Evolutionary conservation across 2,113 vertebrate genomes (phyloP), one percentile per base, ranked within the genome.

Genomic region (Podarcis muralis): DNA sequence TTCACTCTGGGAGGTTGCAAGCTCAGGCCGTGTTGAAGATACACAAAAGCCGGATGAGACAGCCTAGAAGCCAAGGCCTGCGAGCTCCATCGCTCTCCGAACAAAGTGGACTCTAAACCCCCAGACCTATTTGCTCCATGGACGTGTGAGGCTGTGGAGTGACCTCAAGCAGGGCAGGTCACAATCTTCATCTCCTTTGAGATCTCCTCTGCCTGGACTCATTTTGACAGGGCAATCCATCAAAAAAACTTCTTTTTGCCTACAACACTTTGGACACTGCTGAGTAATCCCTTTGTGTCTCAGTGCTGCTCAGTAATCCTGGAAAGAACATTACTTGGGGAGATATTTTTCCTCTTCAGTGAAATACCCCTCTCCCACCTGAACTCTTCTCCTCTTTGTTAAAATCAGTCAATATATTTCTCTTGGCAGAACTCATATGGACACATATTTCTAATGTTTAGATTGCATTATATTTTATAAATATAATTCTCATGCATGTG

Each of bases 31-130:
- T 1, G 57, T 35, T 22, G 79, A 35, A 20, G 25, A 72, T 9
- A 53, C 32, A 1, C 68, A 32, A 12, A 27, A 25, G 75, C 5
- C 32, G 37, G 72, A 18, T 35, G 16, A 16, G 35, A 18, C n/a
- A 74, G 12, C 6, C 72, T 18, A 35, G 32, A 15, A 74, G 32
- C 35, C 1, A 13, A 23, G 22, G 59, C 32, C 20, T 18, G 16
- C 5, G 5, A 18, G 2, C 32, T 37, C 5, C 11, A 13, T 2
- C 6, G 1, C n/a, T 5, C 5, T 25, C 3, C 11, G 22, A 37
- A 23, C 11, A 62, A 37, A 13, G 20, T 35, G 65, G 12, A 7
- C 6, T 18, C 65, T 4, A 32, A 11, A 20, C 16, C 4, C 65
- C 62, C 5, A 65, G 23, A 68, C 53, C 37, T 23, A 7, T 77